These are phyloP conservation scores for Diceros bicornis DNA, from an alignment of 2,797 vertebrate species.

Conservation along the genomic window DNA sequence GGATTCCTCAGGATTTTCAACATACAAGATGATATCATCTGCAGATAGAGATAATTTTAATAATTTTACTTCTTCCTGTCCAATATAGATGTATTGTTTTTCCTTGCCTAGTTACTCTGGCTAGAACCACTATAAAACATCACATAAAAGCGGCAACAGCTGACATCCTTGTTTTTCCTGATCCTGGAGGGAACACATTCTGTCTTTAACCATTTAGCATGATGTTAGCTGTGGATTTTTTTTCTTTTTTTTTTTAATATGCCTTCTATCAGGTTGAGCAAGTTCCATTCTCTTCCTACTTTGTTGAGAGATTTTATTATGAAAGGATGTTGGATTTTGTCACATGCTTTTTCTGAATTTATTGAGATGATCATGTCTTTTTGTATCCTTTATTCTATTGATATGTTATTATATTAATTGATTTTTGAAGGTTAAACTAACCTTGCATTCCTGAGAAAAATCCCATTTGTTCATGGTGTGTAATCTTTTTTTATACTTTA, in stretches of 20 bases:
- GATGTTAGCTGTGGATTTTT: background rate
- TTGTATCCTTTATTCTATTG: background rate
- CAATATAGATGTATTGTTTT: background rate
- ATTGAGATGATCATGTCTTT: background rate
- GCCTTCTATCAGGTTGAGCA: background rate
- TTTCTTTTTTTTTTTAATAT: background rate
- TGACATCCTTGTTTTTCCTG: background rate
- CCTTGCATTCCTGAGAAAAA: background rate
- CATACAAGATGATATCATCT: background rate
- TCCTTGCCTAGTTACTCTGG: background rate
- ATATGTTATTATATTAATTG: background rate
- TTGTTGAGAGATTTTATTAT: background rate
- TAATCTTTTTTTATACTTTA: background rate
- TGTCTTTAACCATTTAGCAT: background rate
- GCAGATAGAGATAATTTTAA: background rate
- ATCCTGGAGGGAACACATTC: background rate
- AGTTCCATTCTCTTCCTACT: too few species aligned
- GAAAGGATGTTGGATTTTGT: background rate
- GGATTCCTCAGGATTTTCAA: background rate
- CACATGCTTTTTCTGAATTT: background rate
- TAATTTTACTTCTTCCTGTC: background rate
- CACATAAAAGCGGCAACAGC: background rate
- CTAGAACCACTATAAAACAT: background rate
- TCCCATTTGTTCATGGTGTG: background rate
- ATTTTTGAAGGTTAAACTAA: background rate